phyloP scores from a whole-genome alignment of 1,140 invertebrate genomes.

The Orius insidiosus region DNA sequence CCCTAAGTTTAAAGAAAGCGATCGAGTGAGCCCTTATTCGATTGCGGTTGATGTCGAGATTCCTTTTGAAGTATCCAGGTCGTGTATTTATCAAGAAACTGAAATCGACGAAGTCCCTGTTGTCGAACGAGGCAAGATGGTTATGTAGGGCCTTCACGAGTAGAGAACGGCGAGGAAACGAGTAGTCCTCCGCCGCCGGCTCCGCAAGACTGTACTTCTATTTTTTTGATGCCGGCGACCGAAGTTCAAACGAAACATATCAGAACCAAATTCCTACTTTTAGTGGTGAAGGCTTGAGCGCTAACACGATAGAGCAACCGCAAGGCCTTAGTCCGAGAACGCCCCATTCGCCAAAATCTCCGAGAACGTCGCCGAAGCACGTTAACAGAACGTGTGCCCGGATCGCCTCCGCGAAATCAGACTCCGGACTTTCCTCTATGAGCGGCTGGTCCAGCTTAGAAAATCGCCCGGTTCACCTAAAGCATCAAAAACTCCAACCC shows the following conservation, averaged over 20 bases:
- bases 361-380: slow-evolving; percentile 53
- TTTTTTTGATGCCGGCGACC: slow-evolving; percentile 12
- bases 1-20: slow-evolving; percentile 12
- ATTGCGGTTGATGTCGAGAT: too few relatives aligned
- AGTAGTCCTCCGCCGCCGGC: slow-evolving; percentile 63
- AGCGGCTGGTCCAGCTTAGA: slow-evolving; percentile 62
- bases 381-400: slow-evolving; percentile 40
- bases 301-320: slow-evolving; percentile 10
- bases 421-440: slow-evolving; percentile 70
- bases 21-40: slow-evolving; percentile 2
- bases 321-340: slow-evolving; percentile 38
- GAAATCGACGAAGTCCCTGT: not conserved
- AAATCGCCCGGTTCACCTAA: slow-evolving; percentile 58
- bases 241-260: too few relatives aligned
- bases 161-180: slow-evolving; percentile 28
- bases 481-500: slow-evolving; percentile 13
- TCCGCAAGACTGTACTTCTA: slow-evolving; percentile 29
- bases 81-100: slow-evolving; percentile 1
- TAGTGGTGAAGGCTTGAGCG: not conserved
- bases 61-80: too few relatives aligned
- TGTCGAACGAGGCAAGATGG: slow-evolving; percentile 43
- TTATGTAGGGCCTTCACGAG: slow-evolving; percentile 35
- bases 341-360: slow-evolving; percentile 49
- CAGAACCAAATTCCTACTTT: too few relatives aligned
- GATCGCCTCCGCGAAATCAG: slow-evolving; percentile 54